Base-by-base conservation (phyloP, 2,888 invertebrate species). In the Flexamia atlantica region DNA sequence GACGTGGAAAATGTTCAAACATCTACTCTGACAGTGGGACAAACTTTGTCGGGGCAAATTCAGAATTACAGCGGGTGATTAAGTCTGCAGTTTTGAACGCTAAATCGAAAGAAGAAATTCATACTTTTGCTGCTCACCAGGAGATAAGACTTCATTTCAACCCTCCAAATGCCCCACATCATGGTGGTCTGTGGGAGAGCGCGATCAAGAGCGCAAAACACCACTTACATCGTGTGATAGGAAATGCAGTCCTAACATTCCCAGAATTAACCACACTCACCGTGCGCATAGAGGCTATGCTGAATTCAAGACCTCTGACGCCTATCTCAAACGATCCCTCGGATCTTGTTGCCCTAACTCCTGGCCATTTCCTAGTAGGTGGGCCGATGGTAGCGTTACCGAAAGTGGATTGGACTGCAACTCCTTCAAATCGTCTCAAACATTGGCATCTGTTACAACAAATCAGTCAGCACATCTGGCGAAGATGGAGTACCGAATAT, bases 21-120 rank as follows among this genome's bases (percentile, higher is more conserved):
- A 57, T 88, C 1, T 86, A 85, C 60, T 85, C 85, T 68, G 88
- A 88, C 42, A 84, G 85, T 74, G 88, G 87, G 9, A 86, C 86
- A 9, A 87, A 86, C 81, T 87, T 87, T 25, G 46, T 86, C 0
- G 87, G 87, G 4, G 86, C 87, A 0, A 57, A 70, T 12, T 20
- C 82, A 20, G 36, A 30, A 1, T 53, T 86, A 0, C 32, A 80
- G 20, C 83, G 85, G 14, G 12, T 83, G 0, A 81, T 53, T 23
- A 25, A 79, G 12, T 82, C 50, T 30, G 7, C 68, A 82, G 85
- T 86, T 10, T 70, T 5, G 3, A 36, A 36, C 36, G 3, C 70
- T n/a, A 9, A 68, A 0, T 87, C 87, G 86, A 83, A 86, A 25
- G 87, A 87, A 32, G 86, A 85, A 28, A 86, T 87, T 10, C 85